Conservation (phyloP, 92 coral and sea anemone genomes). For the Epizoanthus scotinus region DNA sequence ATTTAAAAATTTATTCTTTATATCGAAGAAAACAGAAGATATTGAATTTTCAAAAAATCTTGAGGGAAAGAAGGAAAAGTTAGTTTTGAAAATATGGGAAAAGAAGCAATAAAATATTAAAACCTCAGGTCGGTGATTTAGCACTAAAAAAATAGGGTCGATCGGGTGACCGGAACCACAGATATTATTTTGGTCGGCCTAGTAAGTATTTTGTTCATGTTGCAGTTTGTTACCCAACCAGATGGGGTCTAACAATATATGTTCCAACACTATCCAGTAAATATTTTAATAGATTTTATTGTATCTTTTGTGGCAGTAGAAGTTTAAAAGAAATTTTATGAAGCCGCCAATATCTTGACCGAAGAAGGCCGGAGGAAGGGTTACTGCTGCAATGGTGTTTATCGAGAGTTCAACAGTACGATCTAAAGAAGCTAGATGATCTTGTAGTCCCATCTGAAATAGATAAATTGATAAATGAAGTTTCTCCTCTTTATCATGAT, state of each 20-base stretch:
- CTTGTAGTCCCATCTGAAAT: constrained; percentile 17
- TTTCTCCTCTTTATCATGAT: constrained; percentile 43
- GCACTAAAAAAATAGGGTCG: neutral
- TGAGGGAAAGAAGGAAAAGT: neutral
- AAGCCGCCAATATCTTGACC: no score
- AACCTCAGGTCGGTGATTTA: neutral
- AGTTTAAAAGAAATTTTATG: no score
- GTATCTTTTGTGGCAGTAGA: no score
- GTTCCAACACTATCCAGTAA: no score
- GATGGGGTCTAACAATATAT: no score
- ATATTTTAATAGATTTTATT: no score
- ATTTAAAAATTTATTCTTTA: neutral
- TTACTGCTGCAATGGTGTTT: no score
- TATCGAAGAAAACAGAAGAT: neutral
- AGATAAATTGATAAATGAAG: constrained; percentile 31
- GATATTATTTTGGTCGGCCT: no score
- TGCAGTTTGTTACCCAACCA: no score
- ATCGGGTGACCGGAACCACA: no score
- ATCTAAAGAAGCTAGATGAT: neutral
- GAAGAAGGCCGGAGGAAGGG: no score
- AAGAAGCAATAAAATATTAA: neutral
- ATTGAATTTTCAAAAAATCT: neutral
- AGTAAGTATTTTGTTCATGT: no score
- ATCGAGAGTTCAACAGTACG: constrained; percentile 18
- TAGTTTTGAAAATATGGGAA: neutral